Conservation (phyloP, 2,888 invertebrate genomes). For the Amiota communis region DNA sequence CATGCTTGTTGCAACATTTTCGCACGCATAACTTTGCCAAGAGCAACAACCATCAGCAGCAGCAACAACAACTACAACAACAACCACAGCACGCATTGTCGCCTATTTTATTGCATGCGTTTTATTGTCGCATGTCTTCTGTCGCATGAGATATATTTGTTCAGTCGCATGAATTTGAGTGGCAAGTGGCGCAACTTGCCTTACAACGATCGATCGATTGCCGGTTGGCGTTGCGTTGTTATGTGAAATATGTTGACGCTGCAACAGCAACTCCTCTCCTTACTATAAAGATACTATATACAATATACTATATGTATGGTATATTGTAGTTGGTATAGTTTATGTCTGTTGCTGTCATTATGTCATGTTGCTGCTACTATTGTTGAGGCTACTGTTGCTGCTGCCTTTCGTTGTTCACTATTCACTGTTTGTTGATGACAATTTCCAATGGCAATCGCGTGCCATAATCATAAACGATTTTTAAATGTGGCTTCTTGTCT, state of each 20-base stretch:
- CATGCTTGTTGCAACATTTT: conserved; percentile 57
- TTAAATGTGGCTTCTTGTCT: conserved; percentile 23
- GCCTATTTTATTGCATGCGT: conserved; percentile 33
- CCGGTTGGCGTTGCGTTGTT: conserved; percentile 30
- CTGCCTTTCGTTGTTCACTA: conserved; percentile 18
- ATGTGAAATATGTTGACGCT: conserved; percentile 38
- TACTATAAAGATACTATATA: not conserved
- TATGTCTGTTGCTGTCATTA: conserved; percentile 36
- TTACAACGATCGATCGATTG: conserved; percentile 21
- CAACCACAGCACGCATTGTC: conserved; percentile 38
- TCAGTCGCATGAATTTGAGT: conserved; percentile 11
- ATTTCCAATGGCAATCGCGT: conserved; percentile 58
- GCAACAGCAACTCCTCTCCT: not conserved
- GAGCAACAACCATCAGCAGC: not conserved
- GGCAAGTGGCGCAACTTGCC: not conserved
- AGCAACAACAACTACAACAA: conserved; percentile 25
- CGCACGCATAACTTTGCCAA: conserved; percentile 61
- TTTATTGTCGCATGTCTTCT: conserved; percentile 41
- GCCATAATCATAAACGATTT: conserved; percentile 57
- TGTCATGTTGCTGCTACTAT: conserved; percentile 38
- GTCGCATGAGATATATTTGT: conserved; percentile 7
- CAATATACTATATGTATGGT: not conserved
- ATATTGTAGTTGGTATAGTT: not conserved
- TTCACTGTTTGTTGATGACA: conserved; percentile 44
- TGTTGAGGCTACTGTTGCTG: conserved; percentile 49